phyloP scores from a whole-genome alignment of 2,113 vertebrate species.

The Neotoma lepida region DNA sequence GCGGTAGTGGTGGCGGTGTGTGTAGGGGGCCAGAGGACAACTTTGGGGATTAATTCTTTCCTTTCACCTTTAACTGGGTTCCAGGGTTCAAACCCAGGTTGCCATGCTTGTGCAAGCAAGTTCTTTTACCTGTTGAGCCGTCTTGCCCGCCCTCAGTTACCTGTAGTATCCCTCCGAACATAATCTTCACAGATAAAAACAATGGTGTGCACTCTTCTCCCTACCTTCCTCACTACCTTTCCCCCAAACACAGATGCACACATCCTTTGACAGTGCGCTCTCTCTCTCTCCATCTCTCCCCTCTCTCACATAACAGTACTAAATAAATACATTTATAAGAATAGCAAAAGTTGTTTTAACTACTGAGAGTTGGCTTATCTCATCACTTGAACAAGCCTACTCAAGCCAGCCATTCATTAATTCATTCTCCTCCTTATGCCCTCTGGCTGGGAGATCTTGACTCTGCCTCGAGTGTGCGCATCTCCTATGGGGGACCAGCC shows the following conservation, averaged over 20 bases:
- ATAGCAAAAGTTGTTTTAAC: constrained; percentile 18
- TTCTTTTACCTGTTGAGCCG: background rate
- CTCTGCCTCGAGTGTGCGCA: background rate
- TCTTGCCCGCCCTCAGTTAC: background rate
- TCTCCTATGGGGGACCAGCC: no score
- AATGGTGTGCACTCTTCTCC: background rate
- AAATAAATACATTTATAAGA: background rate
- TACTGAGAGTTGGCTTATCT: background rate
- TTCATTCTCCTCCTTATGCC: background rate
- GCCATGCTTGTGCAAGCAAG: background rate
- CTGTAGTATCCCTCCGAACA: background rate
- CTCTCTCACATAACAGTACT: background rate
- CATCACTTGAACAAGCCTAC: background rate
- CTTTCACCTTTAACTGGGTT: background rate
- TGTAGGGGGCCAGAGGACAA: background rate
- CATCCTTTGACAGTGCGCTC: background rate
- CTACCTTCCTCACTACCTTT: background rate
- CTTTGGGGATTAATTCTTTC: background rate
- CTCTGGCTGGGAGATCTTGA: background rate
- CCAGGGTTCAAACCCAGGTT: background rate
- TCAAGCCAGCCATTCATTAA: background rate
- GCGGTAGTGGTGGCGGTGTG: no score
- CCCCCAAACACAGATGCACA: background rate
- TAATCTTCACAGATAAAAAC: background rate
- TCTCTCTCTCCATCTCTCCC: background rate